A percentile compares a stretch with the other conserved stretches of the same genome.
These are phyloP conservation scores for Salpingus planirostris DNA, from an alignment of 2,888 invertebrate genomes.

Conservation along the genomic window DNA sequence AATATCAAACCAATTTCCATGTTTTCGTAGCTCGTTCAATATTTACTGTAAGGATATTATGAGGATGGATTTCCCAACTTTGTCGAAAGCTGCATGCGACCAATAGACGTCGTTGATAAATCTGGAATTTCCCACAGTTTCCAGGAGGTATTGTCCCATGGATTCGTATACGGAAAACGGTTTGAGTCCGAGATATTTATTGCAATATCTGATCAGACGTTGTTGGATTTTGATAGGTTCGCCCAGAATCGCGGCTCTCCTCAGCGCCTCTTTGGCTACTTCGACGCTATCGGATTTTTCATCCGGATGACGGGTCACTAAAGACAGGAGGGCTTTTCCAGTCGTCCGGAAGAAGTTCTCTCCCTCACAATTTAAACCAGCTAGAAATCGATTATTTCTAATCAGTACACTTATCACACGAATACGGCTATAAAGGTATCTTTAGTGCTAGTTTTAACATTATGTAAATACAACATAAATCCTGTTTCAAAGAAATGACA, in stretches of 20 bases:
- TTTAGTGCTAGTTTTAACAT: too few relatives aligned
- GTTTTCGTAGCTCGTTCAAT: neutral
- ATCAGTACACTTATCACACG: too few relatives aligned
- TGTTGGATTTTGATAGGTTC: conserved; percentile 56
- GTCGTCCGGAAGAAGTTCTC: conserved; percentile 61
- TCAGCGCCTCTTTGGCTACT: conserved; percentile 58
- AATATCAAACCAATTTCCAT: neutral
- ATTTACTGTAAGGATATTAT: conserved; percentile 61
- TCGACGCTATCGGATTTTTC: conserved; percentile 51
- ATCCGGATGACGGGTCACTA: conserved; percentile 52
- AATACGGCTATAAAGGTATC: too few relatives aligned
- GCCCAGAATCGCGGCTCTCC: conserved; percentile 54
- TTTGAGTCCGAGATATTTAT: conserved; percentile 59
- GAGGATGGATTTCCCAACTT: conserved; percentile 54
- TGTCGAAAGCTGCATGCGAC: conserved; percentile 56
- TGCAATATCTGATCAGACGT: conserved; percentile 61
- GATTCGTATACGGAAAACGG: conserved; percentile 65
- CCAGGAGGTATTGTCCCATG: conserved; percentile 57
- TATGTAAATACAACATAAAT: too few relatives aligned
- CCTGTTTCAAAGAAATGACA: too few relatives aligned
- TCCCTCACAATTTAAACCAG: conserved; percentile 49
- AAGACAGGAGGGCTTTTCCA: conserved; percentile 57
- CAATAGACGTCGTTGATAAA: conserved; percentile 62
- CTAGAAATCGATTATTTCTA: too few relatives aligned
- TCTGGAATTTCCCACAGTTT: conserved; percentile 54